phyloP scores from a whole-genome alignment of 2,888 invertebrate genomes.

The Ceriagrion tenellum region DNA sequence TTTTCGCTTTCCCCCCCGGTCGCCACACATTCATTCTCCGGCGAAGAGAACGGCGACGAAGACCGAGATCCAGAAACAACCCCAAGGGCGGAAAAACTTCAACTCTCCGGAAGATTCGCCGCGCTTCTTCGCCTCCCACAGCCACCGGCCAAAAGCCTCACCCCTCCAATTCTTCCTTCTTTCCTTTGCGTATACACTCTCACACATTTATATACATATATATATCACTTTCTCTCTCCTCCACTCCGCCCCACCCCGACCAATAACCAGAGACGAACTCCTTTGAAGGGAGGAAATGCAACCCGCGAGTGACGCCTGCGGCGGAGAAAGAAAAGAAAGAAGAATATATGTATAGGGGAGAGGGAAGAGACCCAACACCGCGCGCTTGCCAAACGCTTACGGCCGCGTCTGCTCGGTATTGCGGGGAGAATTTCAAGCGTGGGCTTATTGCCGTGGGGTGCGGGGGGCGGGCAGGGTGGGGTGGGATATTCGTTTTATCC shows the following conservation, averaged over 20 bases:
- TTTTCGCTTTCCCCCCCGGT: not conserved
- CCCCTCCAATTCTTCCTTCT: not conserved
- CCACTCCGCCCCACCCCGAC: too few species aligned
- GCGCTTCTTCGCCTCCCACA: too few species aligned
- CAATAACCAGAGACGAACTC: conserved; percentile 7
- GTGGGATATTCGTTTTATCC: conserved; percentile 55
- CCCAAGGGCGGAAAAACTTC: not conserved
- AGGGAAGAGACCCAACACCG: not conserved
- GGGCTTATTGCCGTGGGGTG: conserved; percentile 54
- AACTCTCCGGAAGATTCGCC: not conserved
- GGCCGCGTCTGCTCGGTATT: conserved; percentile 61
- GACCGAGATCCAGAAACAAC: not conserved
- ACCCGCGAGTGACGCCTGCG: not conserved
- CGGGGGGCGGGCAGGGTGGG: not conserved
- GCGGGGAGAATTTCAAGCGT: conserved; percentile 50
- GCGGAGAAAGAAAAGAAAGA: not conserved
- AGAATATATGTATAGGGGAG: not conserved
- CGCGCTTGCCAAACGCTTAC: conserved; percentile 20
- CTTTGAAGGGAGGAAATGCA: conserved; percentile 37
- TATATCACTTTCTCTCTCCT: conserved; percentile 9
- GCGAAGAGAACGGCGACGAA: not conserved
- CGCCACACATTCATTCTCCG: not conserved
- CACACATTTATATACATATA: not conserved
- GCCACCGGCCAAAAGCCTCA: not conserved
- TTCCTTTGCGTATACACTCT: not conserved